Base-by-base conservation (phyloP, 2,888 invertebrate species). In the Agrenia bidenticulata region DNA sequence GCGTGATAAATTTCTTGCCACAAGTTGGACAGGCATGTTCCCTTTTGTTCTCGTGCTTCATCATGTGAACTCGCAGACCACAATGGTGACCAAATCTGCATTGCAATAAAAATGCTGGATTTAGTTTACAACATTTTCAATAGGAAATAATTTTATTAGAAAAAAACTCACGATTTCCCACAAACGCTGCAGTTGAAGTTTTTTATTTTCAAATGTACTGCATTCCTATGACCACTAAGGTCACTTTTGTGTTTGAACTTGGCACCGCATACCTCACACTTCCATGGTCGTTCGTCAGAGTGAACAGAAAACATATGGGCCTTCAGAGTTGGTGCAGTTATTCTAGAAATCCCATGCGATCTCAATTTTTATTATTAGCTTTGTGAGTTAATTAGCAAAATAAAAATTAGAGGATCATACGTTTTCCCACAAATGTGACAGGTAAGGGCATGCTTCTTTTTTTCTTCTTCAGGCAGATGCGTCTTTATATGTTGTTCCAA, bases 201-300 rank as follows among this genome's bases (percentile, higher is more conserved):
- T 27, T 59, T 53, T 0, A 64, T 60, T 42, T 64, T 64, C 15
- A 59, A 26, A 54, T 64, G 64, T 0, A 64, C 64, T 23, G 64
- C 55, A 27, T 64, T 64, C n/a, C 64, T 56, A 55, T 64, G 64
- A 21, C 64, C 59, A 19, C 49, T 64, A 1, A 64, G 27, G 45
- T 64, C 64, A 55, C 64, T 64, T 49, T 64, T 64, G 49, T 64
- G 64, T 27, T 64, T 64, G 53, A 64, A 64, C 19, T 42, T 42
- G 1, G 64, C 45, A 17, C 59, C 59, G 24, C 64, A 64, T 0
- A 64, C 21, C 21, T 64, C 64, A 55, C 64, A 64, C 39, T 54
- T 60, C 64, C 64, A 64, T 19, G 64, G 64, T 13, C 64, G 41
- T 23, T 60, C 60, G 26, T 60, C 55, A 1, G 64, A 64, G 32